Evolutionary conservation across 2,113 vertebrate genomes (phyloP).

Genomic region (Atherinomorus stipes): DNA sequence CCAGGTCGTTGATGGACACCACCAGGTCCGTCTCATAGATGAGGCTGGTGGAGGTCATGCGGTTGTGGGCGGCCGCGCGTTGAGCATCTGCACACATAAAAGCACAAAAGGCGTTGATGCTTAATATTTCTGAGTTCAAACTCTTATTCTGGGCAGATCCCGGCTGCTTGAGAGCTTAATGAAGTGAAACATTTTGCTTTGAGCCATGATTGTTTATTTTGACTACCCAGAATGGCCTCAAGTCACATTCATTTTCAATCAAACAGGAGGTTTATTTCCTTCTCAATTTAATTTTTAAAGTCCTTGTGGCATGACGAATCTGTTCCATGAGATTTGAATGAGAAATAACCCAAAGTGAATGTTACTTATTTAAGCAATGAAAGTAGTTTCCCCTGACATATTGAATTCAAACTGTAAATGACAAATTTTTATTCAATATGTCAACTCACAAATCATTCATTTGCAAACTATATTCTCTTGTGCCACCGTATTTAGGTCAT

Average conservation of each 20-base stretch:
- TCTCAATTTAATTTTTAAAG: slow-evolving; percentile 16
- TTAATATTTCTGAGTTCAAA: not conserved
- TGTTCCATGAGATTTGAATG: slow-evolving; percentile 2
- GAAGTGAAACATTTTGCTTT: not conserved
- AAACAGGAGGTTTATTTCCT: not conserved
- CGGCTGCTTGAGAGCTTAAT: slow-evolving; percentile 1
- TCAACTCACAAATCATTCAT: not conserved
- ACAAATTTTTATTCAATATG: slow-evolving; percentile 3
- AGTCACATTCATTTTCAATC: not conserved
- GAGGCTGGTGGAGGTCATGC: slow-evolving; percentile 92
- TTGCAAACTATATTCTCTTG: not conserved
- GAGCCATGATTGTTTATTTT: not conserved
- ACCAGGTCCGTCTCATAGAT: slow-evolving; percentile 95
- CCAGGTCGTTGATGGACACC: slow-evolving; percentile 96
- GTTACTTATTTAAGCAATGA: slow-evolving; percentile 11
- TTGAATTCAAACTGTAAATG: not conserved
- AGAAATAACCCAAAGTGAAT: slow-evolving; percentile 14
- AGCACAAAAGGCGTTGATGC: not conserved
- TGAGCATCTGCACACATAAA: slow-evolving; percentile 85
- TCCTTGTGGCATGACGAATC: slow-evolving; percentile 8
- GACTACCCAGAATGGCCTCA: not conserved
- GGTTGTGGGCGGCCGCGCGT: slow-evolving; percentile 86
- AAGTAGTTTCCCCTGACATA: not conserved
- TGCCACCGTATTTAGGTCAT: not conserved
- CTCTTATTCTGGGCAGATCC: not conserved